Evolutionary conservation across 2,113 vertebrate species (phyloP).

Genomic region (Indicator indicator): DNA sequence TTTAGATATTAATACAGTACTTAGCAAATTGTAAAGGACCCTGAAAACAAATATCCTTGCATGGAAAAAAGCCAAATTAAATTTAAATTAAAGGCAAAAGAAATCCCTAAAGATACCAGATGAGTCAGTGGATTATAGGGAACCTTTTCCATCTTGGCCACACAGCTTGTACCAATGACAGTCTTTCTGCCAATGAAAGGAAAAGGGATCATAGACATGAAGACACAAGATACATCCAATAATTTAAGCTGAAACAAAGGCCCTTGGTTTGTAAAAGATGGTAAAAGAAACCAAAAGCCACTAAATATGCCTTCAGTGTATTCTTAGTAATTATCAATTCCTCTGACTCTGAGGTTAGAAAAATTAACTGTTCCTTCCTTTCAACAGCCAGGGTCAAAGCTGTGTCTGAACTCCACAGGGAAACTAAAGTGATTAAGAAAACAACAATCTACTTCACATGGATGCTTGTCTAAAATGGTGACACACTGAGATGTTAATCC

Average conservation of each 20-base stretch:
- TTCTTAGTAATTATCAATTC: background rate
- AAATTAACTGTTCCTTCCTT: background rate
- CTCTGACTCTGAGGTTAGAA: background rate
- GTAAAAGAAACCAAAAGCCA: background rate
- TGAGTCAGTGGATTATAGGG: background rate
- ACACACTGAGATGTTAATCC: constrained; percentile 22
- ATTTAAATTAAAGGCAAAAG: background rate
- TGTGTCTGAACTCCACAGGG: background rate
- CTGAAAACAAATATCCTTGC: background rate
- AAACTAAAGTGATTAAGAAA: constrained; percentile 5
- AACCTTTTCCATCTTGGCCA: background rate
- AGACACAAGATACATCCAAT: background rate
- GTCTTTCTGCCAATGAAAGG: background rate
- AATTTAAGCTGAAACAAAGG: background rate
- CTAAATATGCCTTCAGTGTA: background rate
- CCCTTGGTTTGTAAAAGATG: background rate
- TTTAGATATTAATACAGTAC: background rate
- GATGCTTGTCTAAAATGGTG: background rate
- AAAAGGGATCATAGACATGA: background rate
- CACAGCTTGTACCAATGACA: background rate
- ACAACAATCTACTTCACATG: background rate
- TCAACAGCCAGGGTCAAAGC: background rate
- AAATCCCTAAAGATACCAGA: background rate
- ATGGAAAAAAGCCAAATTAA: background rate
- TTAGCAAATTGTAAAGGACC: background rate